Conservation (phyloP, 1,140 invertebrate species). For the Uloborus diversus region DNA sequence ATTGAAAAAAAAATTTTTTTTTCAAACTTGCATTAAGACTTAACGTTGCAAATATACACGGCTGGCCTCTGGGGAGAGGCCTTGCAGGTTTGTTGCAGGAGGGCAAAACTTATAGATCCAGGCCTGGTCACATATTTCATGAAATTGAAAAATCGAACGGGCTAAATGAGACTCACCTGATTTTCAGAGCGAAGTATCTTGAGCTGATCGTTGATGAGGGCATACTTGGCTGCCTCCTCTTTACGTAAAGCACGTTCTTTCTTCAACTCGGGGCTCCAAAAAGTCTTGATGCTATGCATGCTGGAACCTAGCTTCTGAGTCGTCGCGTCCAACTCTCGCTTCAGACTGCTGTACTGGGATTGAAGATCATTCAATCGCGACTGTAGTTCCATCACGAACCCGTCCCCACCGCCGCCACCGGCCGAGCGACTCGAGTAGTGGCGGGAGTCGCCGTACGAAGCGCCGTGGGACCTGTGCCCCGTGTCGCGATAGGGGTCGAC, state of each 20-base stretch:
- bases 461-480: background rate
- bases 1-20: too few species aligned
- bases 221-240: slow-evolving; percentile 97
- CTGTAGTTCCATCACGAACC: slow-evolving; percentile 85
- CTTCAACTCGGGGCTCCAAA: slow-evolving; percentile 99
- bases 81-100: too few species aligned
- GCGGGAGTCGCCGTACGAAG: background rate
- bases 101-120: too few species aligned
- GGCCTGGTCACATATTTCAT: too few species aligned
- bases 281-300: slow-evolving; percentile 99
- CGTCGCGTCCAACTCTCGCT: slow-evolving; percentile 95
- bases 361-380: slow-evolving; percentile 94
- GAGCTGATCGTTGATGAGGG: slow-evolving; percentile 95
- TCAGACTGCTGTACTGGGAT: slow-evolving; percentile 93
- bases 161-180: slow-evolving; percentile 85
- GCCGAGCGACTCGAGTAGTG: slow-evolving; percentile 10
- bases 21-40: too few species aligned
- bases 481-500: slow-evolving; percentile 68
- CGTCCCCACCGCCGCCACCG: slow-evolving; percentile 54
- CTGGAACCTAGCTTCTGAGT: slow-evolving; percentile 98
- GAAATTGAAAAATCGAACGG: too few species aligned
- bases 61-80: too few species aligned
- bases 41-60: too few species aligned
- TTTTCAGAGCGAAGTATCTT: slow-evolving; percentile 96
- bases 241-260: slow-evolving; percentile 95